phyloP scores from a whole-genome alignment of 2,113 vertebrate genomes.

The Crocuta crocuta region DNA sequence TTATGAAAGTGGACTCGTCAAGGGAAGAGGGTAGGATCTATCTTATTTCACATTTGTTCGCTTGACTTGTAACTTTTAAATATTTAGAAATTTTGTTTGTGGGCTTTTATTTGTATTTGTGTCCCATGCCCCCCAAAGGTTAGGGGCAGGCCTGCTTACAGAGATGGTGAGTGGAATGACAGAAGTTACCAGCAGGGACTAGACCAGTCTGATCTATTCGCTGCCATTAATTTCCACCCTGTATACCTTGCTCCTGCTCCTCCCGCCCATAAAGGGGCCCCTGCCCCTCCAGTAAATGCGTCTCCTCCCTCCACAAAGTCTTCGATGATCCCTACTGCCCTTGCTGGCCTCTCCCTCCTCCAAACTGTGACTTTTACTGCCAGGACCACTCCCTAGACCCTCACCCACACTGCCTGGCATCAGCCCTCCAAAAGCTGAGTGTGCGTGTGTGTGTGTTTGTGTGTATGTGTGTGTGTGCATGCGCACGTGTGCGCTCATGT shows the following conservation, averaged over 20 bases:
- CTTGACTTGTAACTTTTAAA: not conserved
- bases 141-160: not conserved
- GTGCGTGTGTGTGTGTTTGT: not conserved
- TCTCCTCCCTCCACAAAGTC: not conserved
- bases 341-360: not conserved
- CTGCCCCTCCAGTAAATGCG: too few species aligned
- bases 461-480: too few species aligned
- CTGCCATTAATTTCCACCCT: not conserved
- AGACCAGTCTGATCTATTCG: not conserved
- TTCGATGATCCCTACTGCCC: not conserved
- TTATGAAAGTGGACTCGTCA: not conserved
- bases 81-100: slow-evolving; percentile 20
- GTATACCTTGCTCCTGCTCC: not conserved
- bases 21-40: not conserved
- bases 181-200: not conserved
- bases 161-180: not conserved
- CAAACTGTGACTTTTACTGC: not conserved
- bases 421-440: not conserved
- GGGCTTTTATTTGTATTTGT: slow-evolving; percentile 15
- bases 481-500: not conserved
- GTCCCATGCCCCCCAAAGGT: not conserved
- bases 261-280: not conserved
- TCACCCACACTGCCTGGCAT: not conserved
- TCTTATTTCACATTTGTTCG: not conserved
- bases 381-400: not conserved